These are phyloP conservation scores for Hippopotamus amphibius DNA, from an alignment of 2,113 vertebrate species.

Conservation along the genomic window DNA sequence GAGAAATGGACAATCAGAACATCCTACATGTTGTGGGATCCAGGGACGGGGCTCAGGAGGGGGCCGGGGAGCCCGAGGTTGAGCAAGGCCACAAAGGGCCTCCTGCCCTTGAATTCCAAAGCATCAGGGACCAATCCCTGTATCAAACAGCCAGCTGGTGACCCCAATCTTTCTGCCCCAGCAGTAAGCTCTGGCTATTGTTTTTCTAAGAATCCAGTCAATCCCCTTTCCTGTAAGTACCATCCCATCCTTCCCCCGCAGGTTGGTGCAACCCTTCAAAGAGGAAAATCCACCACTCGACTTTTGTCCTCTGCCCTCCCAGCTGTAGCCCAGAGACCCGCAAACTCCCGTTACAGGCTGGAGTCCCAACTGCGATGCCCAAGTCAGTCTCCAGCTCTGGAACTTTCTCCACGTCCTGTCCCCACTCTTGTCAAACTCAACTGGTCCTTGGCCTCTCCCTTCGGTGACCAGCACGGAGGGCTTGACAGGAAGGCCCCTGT, in stretches of 20 bases:
- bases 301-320: accelerated
- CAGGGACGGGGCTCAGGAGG: background rate
- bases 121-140: background rate
- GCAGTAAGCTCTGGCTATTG: background rate
- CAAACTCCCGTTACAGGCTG: accelerated
- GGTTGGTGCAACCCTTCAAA: too few species aligned
- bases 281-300: background rate
- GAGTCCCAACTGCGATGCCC: background rate
- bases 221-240: background rate
- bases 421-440: accelerated
- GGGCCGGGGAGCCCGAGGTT: accelerated
- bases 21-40: background rate
- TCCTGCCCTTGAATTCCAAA: background rate
- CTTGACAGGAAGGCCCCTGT: accelerated
- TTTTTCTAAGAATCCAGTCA: conserved; percentile 34
- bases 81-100: background rate
- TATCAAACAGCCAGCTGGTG: background rate
- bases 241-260: background rate
- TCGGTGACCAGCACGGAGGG: accelerated
- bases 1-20: background rate
- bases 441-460: accelerated
- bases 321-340: background rate
- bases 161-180: background rate
- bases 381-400: background rate
- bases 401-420: background rate